Conservation (phyloP, 2,797 vertebrate species). For the Gallinago nigripennis region DNA sequence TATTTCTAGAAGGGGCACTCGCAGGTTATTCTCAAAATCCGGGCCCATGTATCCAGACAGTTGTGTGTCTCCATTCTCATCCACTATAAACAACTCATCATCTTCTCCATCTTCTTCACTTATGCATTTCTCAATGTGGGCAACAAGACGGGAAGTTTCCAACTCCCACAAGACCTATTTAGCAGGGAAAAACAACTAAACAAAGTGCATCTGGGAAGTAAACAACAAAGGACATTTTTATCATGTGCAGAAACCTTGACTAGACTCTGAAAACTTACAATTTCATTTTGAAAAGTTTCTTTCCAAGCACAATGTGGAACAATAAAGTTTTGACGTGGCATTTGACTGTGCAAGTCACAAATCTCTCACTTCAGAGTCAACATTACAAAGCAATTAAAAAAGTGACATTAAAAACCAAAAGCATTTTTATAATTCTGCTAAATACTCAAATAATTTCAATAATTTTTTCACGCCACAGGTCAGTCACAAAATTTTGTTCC, state of each 20-base stretch:
- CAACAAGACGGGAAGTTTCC: slow-evolving; percentile 80
- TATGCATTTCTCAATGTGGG: slow-evolving; percentile 75
- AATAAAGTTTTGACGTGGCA: not conserved
- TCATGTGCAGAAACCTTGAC: not conserved
- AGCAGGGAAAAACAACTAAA: not conserved
- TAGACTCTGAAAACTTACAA: not conserved
- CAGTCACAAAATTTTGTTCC: not conserved
- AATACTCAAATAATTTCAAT: not conserved
- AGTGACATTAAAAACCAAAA: not conserved
- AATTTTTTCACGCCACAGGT: not conserved
- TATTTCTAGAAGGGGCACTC: slow-evolving; percentile 82
- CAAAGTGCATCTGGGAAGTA: not conserved
- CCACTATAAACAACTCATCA: slow-evolving; percentile 80
- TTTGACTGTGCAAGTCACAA: not conserved
- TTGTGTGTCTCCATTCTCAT: slow-evolving; percentile 74
- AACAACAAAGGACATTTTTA: not conserved
- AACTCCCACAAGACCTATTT: slow-evolving; percentile 80
- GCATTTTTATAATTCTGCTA: not conserved
- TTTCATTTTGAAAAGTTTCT: not conserved
- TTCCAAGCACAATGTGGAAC: fast-evolving
- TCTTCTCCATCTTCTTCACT: slow-evolving; percentile 71
- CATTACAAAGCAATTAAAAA: not conserved
- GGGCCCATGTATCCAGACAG: slow-evolving; percentile 69
- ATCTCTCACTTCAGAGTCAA: not conserved
- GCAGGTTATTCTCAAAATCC: slow-evolving; percentile 79